phyloP scores from a whole-genome alignment of 1,140 invertebrate species.

The Delia radicum region DNA sequence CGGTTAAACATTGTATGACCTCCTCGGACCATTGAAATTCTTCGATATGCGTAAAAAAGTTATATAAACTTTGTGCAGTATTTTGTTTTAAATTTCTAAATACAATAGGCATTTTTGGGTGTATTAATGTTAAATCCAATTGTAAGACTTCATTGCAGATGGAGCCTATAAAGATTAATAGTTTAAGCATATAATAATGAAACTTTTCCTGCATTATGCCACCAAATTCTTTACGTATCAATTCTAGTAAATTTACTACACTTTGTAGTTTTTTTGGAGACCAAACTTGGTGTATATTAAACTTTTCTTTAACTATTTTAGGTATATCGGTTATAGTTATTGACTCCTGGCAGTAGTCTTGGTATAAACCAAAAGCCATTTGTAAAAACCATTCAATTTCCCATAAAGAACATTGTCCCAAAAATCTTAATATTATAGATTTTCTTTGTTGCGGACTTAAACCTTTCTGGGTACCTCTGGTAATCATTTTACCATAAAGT shows the following conservation, averaged over 20 bases:
- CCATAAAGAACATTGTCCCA: constrained; percentile 74
- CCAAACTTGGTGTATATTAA: constrained; percentile 27
- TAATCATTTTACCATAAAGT: constrained; percentile 87
- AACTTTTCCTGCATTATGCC: constrained; percentile 68
- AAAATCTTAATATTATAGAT: constrained; percentile 78
- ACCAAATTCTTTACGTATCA: constrained; percentile 84
- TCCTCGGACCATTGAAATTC: constrained; percentile 69
- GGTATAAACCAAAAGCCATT: constrained; percentile 79
- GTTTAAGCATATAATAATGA: constrained; percentile 69
- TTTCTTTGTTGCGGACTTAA: constrained; percentile 68
- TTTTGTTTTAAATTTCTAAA: constrained; percentile 69
- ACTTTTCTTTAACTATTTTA: constrained; percentile 42
- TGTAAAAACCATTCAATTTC: constrained; percentile 80
- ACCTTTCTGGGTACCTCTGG: constrained; percentile 73
- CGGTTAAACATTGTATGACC: constrained; percentile 76
- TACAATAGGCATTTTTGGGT: constrained; percentile 54
- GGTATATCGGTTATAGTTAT: constrained; percentile 42
- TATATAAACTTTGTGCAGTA: constrained; percentile 63
- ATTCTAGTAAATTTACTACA: constrained; percentile 73
- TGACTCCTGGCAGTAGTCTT: constrained; percentile 63
- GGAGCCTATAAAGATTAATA: constrained; percentile 70
- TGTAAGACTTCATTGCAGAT: constrained; percentile 64
- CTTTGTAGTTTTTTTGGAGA: constrained; percentile 75
- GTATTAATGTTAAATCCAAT: constrained; percentile 57
- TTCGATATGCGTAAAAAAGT: constrained; percentile 81